Evolutionary conservation across 2,113 vertebrate species (phyloP).

Genomic region (Oryzias celebensis): DNA sequence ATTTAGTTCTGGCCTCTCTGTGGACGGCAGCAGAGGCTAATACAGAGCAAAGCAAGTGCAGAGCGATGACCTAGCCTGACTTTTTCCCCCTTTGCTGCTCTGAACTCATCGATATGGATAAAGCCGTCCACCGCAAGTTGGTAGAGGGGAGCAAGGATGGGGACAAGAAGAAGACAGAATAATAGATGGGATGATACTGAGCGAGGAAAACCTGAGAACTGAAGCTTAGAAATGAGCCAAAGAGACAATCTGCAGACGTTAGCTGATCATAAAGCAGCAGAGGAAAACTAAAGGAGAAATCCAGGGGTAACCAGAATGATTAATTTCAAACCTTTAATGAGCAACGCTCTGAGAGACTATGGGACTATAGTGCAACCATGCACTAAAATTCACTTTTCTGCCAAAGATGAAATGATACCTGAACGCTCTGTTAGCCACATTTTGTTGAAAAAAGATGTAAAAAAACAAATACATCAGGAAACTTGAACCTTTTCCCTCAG

Average conservation of each 20-base stretch:
- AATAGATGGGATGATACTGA: slow-evolving; percentile 35
- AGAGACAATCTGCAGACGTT: slow-evolving; percentile 48
- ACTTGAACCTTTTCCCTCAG: slow-evolving; percentile 36
- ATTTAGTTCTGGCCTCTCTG: slow-evolving; percentile 74
- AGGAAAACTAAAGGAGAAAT: slow-evolving; percentile 13
- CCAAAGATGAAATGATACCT: slow-evolving; percentile 26
- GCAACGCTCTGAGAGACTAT: slow-evolving; percentile 43
- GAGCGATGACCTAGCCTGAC: slow-evolving; percentile 65
- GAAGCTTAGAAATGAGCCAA: slow-evolving; percentile 38
- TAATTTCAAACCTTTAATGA: slow-evolving; percentile 66
- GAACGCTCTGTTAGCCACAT: slow-evolving; percentile 15
- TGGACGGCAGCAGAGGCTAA: slow-evolving; percentile 56
- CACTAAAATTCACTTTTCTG: slow-evolving; percentile 47
- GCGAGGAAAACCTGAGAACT: slow-evolving; percentile 28
- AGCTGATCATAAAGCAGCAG: slow-evolving; percentile 34
- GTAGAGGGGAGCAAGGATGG: slow-evolving; percentile 30
- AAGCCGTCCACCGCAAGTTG: slow-evolving; percentile 31
- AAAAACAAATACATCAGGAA: slow-evolving; percentile 50
- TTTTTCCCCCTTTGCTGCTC: slow-evolving; percentile 35
- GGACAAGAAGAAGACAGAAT: slow-evolving; percentile 26
- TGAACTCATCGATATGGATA: slow-evolving; percentile 49
- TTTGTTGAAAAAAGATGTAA: slow-evolving; percentile 34
- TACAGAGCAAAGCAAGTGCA: slow-evolving; percentile 42
- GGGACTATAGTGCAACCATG: slow-evolving; percentile 47
- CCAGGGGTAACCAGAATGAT: slow-evolving; percentile 56